Percentiles rank a stretch among this genome's conserved stretches.
phyloP scores from a whole-genome alignment of 2,888 invertebrate genomes.

The Neoscelio sp. region DNA sequence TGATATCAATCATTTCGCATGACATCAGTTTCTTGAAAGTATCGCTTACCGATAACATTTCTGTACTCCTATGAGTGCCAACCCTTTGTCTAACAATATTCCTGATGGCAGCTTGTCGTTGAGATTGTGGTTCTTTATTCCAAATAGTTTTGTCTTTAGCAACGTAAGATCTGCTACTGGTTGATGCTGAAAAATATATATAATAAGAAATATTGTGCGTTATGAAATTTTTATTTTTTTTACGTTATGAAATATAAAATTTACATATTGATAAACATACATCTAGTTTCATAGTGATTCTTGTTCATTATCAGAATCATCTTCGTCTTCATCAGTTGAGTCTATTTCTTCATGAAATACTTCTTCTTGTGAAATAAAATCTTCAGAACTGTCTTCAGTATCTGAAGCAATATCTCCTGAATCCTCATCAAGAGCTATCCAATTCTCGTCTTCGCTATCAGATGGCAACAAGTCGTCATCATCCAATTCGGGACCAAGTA shows the following conservation, averaged over 20 bases:
- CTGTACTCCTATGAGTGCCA: slow-evolving; percentile 9
- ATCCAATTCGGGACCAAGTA: background rate
- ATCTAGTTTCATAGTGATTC: too few relatives aligned
- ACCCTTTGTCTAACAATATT: slow-evolving; percentile 14
- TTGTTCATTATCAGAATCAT: too few relatives aligned
- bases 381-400: too few relatives aligned
- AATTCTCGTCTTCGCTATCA: background rate
- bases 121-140: background rate
- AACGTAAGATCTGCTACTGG: background rate
- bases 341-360: too few relatives aligned
- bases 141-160: slow-evolving; percentile 6
- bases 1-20: slow-evolving; percentile 14
- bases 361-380: too few relatives aligned
- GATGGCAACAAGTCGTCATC: background rate
- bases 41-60: slow-evolving; percentile 11
- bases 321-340: too few relatives aligned
- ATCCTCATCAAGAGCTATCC: background rate
- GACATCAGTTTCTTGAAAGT: slow-evolving; percentile 15
- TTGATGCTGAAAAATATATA: background rate
- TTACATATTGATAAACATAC: too few relatives aligned
- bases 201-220: background rate
- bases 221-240: too few relatives aligned
- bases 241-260: too few relatives aligned
- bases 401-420: background rate
- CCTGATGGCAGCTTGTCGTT: background rate